Evolutionary conservation across 2,113 vertebrate genomes (phyloP).

Genomic region (Thalassoma bifasciatum): DNA sequence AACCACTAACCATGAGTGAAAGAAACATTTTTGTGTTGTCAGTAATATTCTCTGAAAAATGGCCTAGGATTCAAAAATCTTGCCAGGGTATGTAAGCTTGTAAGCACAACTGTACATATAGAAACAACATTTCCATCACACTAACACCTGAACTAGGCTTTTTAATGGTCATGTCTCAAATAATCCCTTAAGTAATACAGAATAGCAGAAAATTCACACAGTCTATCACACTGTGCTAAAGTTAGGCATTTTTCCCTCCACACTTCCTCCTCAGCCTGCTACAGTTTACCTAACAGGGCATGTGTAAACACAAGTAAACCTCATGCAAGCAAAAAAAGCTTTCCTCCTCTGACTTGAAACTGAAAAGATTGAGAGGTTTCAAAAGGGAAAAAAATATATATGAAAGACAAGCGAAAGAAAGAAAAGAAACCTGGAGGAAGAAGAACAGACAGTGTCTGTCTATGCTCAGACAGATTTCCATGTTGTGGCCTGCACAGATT

Average conservation of each 20-base stretch:
- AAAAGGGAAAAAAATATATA: background rate
- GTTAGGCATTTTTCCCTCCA: background rate
- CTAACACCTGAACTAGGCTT: no score
- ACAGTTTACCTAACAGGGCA: background rate
- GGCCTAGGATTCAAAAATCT: no score
- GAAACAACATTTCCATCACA: no score
- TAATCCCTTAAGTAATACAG: background rate
- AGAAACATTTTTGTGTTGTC: no score
- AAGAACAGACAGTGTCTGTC: constrained; percentile 13
- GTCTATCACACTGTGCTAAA: background rate
- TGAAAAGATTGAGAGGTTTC: background rate
- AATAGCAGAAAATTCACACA: background rate
- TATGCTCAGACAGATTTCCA: constrained; percentile 19
- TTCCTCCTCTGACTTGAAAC: background rate
- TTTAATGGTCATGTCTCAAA: no score
- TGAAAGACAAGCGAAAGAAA: background rate
- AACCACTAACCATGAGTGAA: no score
- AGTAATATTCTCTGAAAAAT: no score
- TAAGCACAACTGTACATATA: no score
- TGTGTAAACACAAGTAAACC: background rate
- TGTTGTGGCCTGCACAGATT: constrained; percentile 17
- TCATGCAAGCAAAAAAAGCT: background rate
- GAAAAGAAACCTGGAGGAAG: background rate
- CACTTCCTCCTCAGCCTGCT: background rate
- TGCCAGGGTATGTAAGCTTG: no score